Base-by-base conservation (phyloP, 2,113 vertebrate genomes). In the Stercorarius parasiticus region DNA sequence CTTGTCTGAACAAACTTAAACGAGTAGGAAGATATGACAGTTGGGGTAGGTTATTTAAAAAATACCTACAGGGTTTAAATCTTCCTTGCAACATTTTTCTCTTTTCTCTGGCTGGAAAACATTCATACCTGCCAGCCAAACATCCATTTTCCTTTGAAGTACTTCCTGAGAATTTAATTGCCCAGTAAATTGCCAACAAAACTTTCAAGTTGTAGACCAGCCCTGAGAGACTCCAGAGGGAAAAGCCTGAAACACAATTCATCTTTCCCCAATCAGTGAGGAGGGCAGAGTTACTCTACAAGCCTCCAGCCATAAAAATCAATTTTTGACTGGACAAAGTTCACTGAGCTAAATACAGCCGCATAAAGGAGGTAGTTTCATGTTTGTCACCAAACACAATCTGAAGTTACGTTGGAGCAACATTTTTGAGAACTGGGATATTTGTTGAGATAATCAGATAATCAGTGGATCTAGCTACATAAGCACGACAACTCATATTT, bases 141-240 rank as follows among this genome's bases (percentile, higher is more conserved):
- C 53, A 88, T 36, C 66, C 50, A 81, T 64, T 74, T 86, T 59
- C 62, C 77, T 93, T 94, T 94, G 73, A 96, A 94, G 81, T 87
- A 72, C 81, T 96, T 94, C 88, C 83, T 87, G 73, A 62, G 52
- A 94, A 93, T 80, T 74, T 89, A 94, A 95, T 74, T 96, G 77
- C 62, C 49, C 27, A 14, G 77, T 87, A 93, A 96, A 95, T 19
- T 82, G 86, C 56, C 86, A 96, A 79, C 25, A 93, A 84, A 92
- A 71, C 40, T 92, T 95, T 50, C 69, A 89, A 67, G 77, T 13
- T 23, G 2, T 42, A 93, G 56, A 86, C 34, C 80, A 96, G 76
- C 61, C 67, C 47, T 49, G 49, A 88, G 43, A 95, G 13, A 67
- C 29, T 86, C 58, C 55, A 62, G 23, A 50, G 62, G 30, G 82